These are phyloP conservation scores for Pandemis heparana DNA, from an alignment of 2,888 invertebrate genomes.

Conservation along the genomic window DNA sequence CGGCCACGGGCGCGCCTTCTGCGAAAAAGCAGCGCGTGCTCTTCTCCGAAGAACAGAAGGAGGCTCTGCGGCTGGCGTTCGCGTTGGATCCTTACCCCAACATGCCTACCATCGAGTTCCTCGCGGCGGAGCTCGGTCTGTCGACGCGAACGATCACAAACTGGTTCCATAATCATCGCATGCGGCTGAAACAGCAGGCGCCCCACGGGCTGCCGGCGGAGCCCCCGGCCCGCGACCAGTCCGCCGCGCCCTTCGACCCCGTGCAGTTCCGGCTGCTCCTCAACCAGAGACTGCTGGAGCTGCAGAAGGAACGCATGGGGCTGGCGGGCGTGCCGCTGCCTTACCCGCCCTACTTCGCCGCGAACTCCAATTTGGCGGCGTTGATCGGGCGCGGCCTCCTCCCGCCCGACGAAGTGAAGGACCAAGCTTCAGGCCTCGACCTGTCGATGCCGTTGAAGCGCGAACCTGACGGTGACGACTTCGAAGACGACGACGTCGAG, in stretches of 20 bases:
- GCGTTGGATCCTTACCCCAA: conserved; percentile 99
- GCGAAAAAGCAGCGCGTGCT: conserved; percentile 97
- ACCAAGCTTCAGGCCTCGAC: conserved; percentile 94
- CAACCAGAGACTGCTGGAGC: conserved; percentile 94
- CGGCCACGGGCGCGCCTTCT: conserved; percentile 91
- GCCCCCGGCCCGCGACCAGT: conserved; percentile 90
- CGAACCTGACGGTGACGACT: conserved; percentile 91
- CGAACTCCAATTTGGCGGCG: conserved; percentile 91
- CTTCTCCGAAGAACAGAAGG: conserved; percentile 99
- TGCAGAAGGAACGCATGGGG: conserved; percentile 94
- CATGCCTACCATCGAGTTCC: conserved; percentile 97
- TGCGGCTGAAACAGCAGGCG: conserved; percentile 97
- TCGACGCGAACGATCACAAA: conserved; percentile 99
- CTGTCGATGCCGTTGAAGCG: conserved; percentile 94
- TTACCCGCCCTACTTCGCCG: conserved; percentile 92
- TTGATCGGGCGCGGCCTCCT: conserved; percentile 89
- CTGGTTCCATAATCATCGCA: conserved; percentile 99
- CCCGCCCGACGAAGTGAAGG: conserved; percentile 88
- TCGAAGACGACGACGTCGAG: conserved; percentile 92
- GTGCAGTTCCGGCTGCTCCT: conserved; percentile 95
- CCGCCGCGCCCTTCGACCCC: conserved; percentile 93
- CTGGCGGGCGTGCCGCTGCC: conserved; percentile 91
- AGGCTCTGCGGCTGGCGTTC: conserved; percentile 97
- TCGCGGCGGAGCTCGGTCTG: conserved; percentile 95
- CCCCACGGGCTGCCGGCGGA: conserved; percentile 92